A percentile compares a stretch with the other conserved stretches of the same genome.
These are phyloP conservation scores for Gallinago paraguaiae DNA, from an alignment of 2,113 vertebrate genomes.

Conservation along the genomic window DNA sequence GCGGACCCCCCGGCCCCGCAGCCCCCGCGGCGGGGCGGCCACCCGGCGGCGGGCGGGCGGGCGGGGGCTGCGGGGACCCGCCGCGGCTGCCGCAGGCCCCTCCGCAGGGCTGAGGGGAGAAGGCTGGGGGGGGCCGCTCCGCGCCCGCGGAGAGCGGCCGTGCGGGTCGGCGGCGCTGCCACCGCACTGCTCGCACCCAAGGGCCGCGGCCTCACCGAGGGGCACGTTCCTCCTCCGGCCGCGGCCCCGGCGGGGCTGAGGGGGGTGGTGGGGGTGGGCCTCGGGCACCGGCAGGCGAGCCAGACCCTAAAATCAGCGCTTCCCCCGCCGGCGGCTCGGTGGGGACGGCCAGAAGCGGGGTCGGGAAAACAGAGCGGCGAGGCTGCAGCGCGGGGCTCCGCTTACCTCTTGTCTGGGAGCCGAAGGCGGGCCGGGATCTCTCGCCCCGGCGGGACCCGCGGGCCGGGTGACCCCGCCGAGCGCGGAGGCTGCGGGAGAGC, in stretches of 20 bases:
- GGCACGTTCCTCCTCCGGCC: not conserved
- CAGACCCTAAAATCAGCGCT: not conserved
- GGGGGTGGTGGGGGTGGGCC: not conserved
- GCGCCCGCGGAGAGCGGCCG: not conserved
- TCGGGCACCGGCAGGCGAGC: not conserved
- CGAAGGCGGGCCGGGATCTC: not conserved
- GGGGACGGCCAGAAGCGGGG: not conserved
- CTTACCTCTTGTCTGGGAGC: slow-evolving; percentile 33
- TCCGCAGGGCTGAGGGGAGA: not conserved
- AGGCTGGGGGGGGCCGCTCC: not conserved
- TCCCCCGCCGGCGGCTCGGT: not conserved
- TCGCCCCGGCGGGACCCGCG: not conserved
- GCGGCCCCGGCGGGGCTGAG: not conserved
- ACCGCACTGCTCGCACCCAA: not conserved
- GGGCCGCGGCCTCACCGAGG: not conserved
- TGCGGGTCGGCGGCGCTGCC: not conserved
- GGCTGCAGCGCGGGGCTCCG: not conserved
- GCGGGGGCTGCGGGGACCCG: not conserved
- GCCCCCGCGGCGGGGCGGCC: not conserved
- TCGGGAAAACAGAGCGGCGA: not conserved
- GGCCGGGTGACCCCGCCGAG: not conserved
- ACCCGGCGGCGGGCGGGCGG: not conserved
- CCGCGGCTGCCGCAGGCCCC: not conserved
- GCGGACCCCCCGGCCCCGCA: not conserved
- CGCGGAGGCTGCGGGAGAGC: not conserved